Evolutionary conservation across 2,797 vertebrate species (phyloP).

Genomic region (Sebastolobus alascanus): DNA sequence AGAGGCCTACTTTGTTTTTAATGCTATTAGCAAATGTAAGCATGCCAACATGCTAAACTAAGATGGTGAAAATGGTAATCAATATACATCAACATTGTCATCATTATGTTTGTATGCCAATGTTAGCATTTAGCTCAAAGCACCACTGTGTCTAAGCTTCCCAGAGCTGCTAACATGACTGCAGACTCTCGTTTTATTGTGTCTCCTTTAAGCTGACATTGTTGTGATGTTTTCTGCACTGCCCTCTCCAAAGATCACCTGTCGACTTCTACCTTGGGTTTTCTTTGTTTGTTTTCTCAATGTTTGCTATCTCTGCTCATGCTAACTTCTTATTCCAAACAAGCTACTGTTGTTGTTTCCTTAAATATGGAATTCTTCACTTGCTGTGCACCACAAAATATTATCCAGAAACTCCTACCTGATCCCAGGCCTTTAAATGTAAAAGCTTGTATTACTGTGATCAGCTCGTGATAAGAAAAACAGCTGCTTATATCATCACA

Average conservation of each 20-base stretch:
- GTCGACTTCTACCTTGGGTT: neutral
- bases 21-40: neutral
- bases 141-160: neutral
- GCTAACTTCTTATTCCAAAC: neutral
- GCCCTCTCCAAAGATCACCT: neutral
- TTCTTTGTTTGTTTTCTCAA: neutral
- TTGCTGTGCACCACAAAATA: neutral
- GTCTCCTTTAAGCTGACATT: neutral
- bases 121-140: neutral
- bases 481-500: conserved; percentile 2
- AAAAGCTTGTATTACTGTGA: conserved; percentile 4
- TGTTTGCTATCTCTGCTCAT: neutral
- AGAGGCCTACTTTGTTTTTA: neutral
- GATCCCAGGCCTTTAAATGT: conserved; percentile 13
- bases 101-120: neutral
- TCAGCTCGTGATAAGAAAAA: neutral
- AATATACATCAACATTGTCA: neutral
- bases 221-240: neutral
- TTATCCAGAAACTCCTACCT: neutral
- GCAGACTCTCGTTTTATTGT: neutral
- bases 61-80: neutral
- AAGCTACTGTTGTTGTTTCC: neutral
- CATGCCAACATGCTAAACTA: neutral
- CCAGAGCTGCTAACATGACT: neutral
- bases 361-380: neutral